Evolutionary conservation across 1,140 invertebrate genomes (phyloP).

Genomic region (Phymastichus coffea): DNA sequence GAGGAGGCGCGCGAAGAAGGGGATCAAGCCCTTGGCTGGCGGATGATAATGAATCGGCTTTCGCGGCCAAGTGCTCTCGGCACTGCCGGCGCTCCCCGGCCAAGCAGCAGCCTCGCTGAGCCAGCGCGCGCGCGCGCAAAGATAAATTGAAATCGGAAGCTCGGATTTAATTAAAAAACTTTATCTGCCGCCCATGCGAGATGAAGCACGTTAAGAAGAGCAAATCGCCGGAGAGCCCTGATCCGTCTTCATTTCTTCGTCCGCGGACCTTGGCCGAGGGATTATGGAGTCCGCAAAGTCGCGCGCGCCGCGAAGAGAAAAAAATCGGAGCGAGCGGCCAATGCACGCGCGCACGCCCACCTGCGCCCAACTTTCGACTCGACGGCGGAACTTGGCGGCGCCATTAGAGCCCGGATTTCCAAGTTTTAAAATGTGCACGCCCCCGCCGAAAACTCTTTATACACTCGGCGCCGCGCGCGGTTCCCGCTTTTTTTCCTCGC

Average conservation of each 20-base stretch:
- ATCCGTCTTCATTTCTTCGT: constrained; percentile 20
- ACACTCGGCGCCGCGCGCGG: not conserved
- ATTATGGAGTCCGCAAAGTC: too few relatives aligned
- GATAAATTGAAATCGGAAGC: constrained; percentile 50
- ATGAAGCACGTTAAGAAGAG: constrained; percentile 32
- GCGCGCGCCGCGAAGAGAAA: too few relatives aligned
- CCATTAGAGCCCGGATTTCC: constrained; percentile 47
- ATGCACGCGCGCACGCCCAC: too few relatives aligned
- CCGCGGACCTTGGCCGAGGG: too few relatives aligned
- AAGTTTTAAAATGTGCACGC: constrained; percentile 40
- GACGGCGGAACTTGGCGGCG: constrained; percentile 42
- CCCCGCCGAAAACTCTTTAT: constrained; percentile 27
- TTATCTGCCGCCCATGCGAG: constrained; percentile 39
- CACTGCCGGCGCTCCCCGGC: not conserved
- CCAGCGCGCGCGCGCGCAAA: constrained; percentile 33
- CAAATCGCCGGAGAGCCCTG: not conserved
- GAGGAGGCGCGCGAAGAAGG: not conserved
- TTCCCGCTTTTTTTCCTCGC: not conserved
- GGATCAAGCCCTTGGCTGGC: not conserved
- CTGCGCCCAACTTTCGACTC: not conserved
- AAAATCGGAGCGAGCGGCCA: too few relatives aligned
- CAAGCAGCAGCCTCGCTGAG: not conserved
- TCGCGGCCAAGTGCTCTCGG: constrained; percentile 21
- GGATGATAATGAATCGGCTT: constrained; percentile 43
- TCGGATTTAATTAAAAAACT: constrained; percentile 50